Percentiles rank a stretch among this genome's conserved stretches.
These are phyloP conservation scores for Florisuga fusca DNA, from an alignment of 2,797 vertebrate species.

Conservation along the genomic window DNA sequence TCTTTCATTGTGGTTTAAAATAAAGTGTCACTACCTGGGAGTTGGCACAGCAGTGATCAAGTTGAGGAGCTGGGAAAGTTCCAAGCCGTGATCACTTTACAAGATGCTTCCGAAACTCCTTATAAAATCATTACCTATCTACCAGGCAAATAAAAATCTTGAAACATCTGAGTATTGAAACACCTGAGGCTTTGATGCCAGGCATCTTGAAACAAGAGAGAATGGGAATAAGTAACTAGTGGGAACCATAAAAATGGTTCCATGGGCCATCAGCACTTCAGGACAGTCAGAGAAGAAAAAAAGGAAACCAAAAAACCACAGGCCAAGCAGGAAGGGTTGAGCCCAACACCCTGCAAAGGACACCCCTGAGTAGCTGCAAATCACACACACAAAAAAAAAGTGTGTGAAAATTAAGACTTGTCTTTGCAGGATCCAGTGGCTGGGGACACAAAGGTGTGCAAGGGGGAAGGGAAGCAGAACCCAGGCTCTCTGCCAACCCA, in stretches of 20 bases:
- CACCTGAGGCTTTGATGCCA: neutral
- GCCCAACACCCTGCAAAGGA: slow-evolving; percentile 12
- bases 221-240: neutral
- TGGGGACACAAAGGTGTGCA: slow-evolving; percentile 7
- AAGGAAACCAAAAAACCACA: neutral
- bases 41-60: neutral
- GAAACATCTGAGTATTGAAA: neutral
- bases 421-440: neutral
- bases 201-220: neutral
- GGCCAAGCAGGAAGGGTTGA: neutral
- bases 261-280: slow-evolving; percentile 10
- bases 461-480: neutral
- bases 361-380: neutral
- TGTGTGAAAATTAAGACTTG: neutral
- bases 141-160: neutral
- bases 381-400: neutral
- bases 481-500: slow-evolving; percentile 22
- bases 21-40: neutral
- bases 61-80: neutral
- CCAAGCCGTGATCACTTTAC: neutral
- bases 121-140: neutral
- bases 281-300: neutral
- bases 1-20: neutral
- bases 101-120: neutral
- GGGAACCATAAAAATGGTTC: neutral